Evolutionary conservation across 2,113 vertebrate genomes (phyloP).

Genomic region (Spermophilus dauricus): DNA sequence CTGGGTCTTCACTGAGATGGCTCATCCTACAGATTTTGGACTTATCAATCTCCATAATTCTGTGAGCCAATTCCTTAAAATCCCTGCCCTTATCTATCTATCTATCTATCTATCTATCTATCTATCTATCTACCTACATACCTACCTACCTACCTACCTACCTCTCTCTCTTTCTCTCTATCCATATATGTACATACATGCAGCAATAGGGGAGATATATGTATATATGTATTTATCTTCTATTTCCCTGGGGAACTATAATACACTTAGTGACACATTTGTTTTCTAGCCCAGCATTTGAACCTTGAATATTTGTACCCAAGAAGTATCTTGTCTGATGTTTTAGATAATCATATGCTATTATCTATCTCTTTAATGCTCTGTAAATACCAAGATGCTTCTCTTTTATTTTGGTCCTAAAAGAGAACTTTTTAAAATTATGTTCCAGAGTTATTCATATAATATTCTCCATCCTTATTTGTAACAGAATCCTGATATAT

Average conservation of each 20-base stretch:
- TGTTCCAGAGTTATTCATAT: not conserved
- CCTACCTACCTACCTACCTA: no score
- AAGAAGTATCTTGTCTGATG: constrained; percentile 9
- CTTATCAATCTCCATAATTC: not conserved
- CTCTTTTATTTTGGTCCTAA: constrained; percentile 37
- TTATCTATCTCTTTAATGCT: constrained; percentile 31
- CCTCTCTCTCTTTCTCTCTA: no score
- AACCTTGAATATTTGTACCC: constrained; percentile 35
- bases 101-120: no score
- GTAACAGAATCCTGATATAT: not conserved
- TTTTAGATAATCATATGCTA: constrained; percentile 19
- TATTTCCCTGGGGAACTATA: constrained; percentile 19
- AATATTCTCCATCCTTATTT: not conserved
- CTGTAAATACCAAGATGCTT: constrained; percentile 10
- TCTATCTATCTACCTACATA: no score
- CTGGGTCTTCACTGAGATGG: not conserved
- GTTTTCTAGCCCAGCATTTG: constrained; percentile 33
- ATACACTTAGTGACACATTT: not conserved
- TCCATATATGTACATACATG: no score
- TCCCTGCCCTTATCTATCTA: not conserved
- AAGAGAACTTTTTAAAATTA: not conserved
- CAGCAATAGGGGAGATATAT: not conserved
- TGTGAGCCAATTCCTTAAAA: constrained; percentile 17
- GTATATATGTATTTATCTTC: not conserved
- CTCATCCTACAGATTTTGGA: not conserved